phyloP scores from a whole-genome alignment of 2,113 vertebrate species.

The Calidris pugnax region DNA sequence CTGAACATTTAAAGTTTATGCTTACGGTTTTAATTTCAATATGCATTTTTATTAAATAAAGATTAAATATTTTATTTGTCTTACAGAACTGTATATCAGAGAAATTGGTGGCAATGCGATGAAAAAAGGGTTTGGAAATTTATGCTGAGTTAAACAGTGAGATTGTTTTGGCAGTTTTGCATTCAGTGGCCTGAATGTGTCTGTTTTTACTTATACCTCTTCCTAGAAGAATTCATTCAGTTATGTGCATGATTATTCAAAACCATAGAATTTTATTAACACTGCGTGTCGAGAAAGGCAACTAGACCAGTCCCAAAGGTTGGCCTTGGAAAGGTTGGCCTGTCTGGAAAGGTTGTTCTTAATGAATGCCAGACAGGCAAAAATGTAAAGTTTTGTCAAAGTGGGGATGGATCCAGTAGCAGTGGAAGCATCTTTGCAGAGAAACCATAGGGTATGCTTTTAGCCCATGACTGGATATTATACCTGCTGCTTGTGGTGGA shows the following conservation, averaged over 20 bases:
- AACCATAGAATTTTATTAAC: neutral
- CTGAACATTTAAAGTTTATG: constrained; percentile 19
- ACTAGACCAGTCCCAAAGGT: neutral
- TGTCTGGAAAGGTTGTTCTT: neutral
- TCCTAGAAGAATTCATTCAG: neutral
- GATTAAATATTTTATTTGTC: neutral
- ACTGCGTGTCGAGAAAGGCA: neutral
- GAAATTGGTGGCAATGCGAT: neutral
- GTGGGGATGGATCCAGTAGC: neutral
- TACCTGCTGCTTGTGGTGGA: neutral
- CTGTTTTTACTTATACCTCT: neutral
- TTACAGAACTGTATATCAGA: neutral
- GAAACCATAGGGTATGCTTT: neutral
- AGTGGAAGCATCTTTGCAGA: neutral
- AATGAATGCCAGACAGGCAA: neutral
- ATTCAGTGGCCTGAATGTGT: neutral
- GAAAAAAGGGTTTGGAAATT: neutral
- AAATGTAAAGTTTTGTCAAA: neutral
- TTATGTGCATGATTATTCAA: neutral
- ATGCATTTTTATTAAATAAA: constrained; percentile 26
- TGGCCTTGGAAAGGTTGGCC: neutral
- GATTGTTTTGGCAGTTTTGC: neutral
- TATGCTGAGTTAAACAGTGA: neutral
- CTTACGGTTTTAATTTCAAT: constrained; percentile 60
- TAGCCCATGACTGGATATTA: neutral